Evolutionary conservation across 2,888 invertebrate species (phyloP).

Genomic region (Yponomeuta plumbellus): DNA sequence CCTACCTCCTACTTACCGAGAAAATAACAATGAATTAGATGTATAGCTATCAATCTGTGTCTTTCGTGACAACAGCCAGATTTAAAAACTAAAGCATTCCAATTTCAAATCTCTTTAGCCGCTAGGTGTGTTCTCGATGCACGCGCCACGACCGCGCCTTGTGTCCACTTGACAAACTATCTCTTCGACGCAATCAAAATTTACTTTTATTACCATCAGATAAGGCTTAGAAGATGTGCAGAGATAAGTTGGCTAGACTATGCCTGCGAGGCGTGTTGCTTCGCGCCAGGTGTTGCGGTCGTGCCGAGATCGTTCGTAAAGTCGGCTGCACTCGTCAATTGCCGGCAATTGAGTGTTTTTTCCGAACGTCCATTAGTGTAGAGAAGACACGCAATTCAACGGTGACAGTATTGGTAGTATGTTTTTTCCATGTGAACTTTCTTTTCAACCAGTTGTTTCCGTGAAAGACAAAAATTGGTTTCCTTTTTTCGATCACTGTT

Average conservation of each 20-base stretch:
- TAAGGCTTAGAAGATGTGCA: conserved; percentile 3
- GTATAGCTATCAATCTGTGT: neutral
- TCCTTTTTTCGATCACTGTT: neutral
- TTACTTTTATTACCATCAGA: neutral
- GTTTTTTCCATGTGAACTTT: conserved; percentile 23
- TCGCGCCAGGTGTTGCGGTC: conserved; percentile 55
- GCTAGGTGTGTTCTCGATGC: conserved; percentile 42
- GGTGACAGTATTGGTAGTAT: conserved; percentile 38
- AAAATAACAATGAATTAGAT: neutral
- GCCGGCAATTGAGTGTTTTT: conserved; percentile 65
- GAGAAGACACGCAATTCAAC: conserved; percentile 53
- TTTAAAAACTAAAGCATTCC: conserved; percentile 47
- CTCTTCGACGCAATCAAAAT: neutral
- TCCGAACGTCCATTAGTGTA: conserved; percentile 54
- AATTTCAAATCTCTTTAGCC: conserved; percentile 37
- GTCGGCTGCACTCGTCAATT: conserved; percentile 59
- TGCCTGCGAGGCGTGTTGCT: conserved; percentile 2
- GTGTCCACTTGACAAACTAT: neutral
- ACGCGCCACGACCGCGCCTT: conserved; percentile 36
- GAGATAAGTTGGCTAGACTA: neutral
- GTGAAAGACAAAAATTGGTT: neutral
- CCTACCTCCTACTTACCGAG: neutral
- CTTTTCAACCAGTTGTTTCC: neutral
- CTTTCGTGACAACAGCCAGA: conserved; percentile 55
- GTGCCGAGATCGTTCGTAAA: conserved; percentile 44